Percentiles rank a stretch among this genome's conserved stretches.
Evolutionary conservation across 2,113 vertebrate species (phyloP).

Genomic region (Sinocyclocheilus grahami): DNA sequence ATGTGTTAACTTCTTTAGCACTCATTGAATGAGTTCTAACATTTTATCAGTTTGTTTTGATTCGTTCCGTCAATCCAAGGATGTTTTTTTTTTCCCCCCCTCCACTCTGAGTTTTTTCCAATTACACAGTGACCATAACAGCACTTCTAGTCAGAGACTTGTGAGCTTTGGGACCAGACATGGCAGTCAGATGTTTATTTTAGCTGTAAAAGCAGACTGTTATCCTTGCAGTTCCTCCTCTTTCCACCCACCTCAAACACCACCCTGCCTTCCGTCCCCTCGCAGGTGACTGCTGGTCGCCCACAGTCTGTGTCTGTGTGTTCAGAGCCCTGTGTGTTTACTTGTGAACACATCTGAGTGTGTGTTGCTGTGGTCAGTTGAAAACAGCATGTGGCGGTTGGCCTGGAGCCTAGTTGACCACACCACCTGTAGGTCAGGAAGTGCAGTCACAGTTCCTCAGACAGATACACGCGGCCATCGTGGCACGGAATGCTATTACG

Average conservation of each 20-base stretch:
- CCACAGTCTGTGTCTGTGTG: slow-evolving; percentile 29
- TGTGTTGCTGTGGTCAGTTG: slow-evolving; percentile 17
- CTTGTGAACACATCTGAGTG: neutral
- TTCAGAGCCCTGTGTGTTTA: slow-evolving; percentile 21
- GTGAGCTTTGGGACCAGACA: slow-evolving; percentile 31
- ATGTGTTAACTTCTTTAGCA: neutral
- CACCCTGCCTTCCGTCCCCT: slow-evolving; percentile 26
- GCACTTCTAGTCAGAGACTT: slow-evolving; percentile 18
- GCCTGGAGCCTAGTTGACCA: slow-evolving; percentile 24
- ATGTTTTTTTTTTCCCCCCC: neutral
- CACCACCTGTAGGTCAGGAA: slow-evolving; percentile 37
- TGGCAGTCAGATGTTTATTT: slow-evolving; percentile 48
- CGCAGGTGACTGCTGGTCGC: slow-evolving; percentile 58
- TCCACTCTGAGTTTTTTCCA: neutral
- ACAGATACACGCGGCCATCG: slow-evolving; percentile 25
- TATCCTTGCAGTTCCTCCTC: slow-evolving; percentile 29
- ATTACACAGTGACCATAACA: neutral
- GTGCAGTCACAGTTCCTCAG: slow-evolving; percentile 21
- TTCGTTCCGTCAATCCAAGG: neutral
- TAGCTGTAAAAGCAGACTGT: slow-evolving; percentile 32
- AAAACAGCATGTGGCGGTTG: slow-evolving; percentile 26
- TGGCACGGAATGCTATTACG: slow-evolving; percentile 9
- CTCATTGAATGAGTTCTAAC: neutral
- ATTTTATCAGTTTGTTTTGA: neutral
- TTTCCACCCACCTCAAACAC: slow-evolving; percentile 35